Conservation (phyloP, 1,140 invertebrate species). For the Drosophila truncata region DNA sequence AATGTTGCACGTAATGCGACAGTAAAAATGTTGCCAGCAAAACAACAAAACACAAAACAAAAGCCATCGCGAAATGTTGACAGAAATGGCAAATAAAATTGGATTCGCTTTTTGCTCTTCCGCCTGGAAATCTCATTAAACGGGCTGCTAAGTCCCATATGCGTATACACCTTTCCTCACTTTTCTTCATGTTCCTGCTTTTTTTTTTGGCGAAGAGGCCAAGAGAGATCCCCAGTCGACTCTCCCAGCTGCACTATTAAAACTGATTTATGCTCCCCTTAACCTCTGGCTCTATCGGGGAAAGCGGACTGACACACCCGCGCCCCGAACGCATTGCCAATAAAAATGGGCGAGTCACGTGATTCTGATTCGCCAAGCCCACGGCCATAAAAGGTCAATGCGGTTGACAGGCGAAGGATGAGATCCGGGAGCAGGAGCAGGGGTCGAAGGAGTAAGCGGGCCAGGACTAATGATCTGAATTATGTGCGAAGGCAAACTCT, state of each 20-base stretch:
- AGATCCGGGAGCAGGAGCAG: slow-evolving; percentile 1
- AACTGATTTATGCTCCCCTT: slow-evolving; percentile 71
- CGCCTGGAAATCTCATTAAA: slow-evolving; percentile 72
- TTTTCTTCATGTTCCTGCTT: neutral
- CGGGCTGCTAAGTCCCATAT: slow-evolving; percentile 52
- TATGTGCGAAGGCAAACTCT: slow-evolving; percentile 49
- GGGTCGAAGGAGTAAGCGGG: slow-evolving; percentile 28
- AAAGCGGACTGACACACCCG: slow-evolving; percentile 55
- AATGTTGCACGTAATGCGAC: slow-evolving; percentile 77
- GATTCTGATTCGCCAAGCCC: slow-evolving; percentile 72
- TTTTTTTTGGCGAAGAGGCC: slow-evolving; percentile 31
- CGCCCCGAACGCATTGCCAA: slow-evolving; percentile 56
- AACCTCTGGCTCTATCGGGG: slow-evolving; percentile 22
- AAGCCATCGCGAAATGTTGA: slow-evolving; percentile 43
- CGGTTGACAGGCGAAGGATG: slow-evolving; percentile 23
- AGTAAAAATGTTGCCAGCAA: slow-evolving; percentile 63
- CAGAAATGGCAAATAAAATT: slow-evolving; percentile 55
- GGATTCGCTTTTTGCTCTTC: slow-evolving; percentile 57
- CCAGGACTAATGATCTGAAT: slow-evolving; percentile 60
- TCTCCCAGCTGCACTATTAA: slow-evolving; percentile 75
- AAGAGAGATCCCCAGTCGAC: slow-evolving; percentile 26
- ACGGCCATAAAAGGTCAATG: slow-evolving; percentile 73
- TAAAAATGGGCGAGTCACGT: slow-evolving; percentile 78
- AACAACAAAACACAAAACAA: slow-evolving; percentile 33
- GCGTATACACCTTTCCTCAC: slow-evolving; percentile 28